Base-by-base conservation (phyloP, 64 coral and sea anemone genomes). In the Porites australiensis region DNA sequence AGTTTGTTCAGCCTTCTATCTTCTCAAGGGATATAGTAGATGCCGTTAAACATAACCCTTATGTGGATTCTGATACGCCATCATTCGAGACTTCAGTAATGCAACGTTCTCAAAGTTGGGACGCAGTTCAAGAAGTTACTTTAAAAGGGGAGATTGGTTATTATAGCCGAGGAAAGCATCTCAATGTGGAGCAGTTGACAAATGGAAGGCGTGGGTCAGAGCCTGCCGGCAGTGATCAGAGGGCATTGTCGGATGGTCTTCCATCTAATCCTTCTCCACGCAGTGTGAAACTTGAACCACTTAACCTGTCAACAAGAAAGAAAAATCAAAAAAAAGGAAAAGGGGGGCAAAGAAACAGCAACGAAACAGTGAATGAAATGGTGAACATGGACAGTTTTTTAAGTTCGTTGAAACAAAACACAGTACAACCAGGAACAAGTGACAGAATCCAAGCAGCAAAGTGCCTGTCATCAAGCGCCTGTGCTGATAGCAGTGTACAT, bases 11-110 rank as follows among this genome's bases (percentile, higher is more conserved):
- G 45, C 44, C 65, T 60, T 44, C 91, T 57, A 23, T 65, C 23
- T 67, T 65, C 23, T 67, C 61, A 58, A 49, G 85, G n/a, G 72
- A 91, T 88, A 44, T 77, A 18, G 12, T 6, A 13, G 68, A 67
- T 62, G 75, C 93, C 0, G 72, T 98, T 11, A 94, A 94, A 72
- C 95, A 98, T 70, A 98, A 94, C 19, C 95, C 95, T 0, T 98
- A 94, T 64, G 92, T 98, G 22, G 95, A 98, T 60, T 88, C 91
- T 7, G 20, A 47, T 22, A 27, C 53, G 67, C 81, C 59, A 51
- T 45, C 44, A 19, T 12, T 84, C 13, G 44, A 84, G 3, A 19
- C 45, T 20, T 68, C 81, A 8, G 7, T 12, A 11, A 64, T 84
- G 9, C 63, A 84, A 13, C 46, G 22, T 52, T 13, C 63, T 9